Evolutionary conservation across 1,140 invertebrate genomes (phyloP).

Genomic region (Tetragnatha versicolor): DNA sequence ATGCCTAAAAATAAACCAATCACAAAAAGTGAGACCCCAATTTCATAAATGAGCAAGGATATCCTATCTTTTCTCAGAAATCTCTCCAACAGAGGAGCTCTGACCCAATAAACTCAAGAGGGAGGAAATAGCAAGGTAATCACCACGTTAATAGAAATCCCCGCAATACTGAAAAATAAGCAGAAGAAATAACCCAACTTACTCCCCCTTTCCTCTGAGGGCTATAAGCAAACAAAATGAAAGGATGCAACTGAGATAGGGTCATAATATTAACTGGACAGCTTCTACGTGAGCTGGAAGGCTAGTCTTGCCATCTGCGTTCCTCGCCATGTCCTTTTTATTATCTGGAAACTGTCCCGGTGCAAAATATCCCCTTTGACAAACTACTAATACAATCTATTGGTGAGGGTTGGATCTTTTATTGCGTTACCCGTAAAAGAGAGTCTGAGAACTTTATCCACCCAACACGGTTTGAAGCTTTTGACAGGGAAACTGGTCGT

Average conservation of each 20-base stretch:
- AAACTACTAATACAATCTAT: slow-evolving; percentile 21
- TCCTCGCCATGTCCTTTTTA: no score
- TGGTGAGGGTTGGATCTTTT: not conserved
- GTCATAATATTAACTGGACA: not conserved
- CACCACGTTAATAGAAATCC: no score
- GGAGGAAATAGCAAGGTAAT: no score
- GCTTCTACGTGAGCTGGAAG: not conserved
- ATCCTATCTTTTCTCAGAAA: no score
- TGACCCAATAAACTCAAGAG: no score
- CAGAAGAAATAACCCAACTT: no score
- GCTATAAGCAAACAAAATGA: not conserved
- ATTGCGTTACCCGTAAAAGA: slow-evolving; percentile 20
- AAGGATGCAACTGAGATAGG: not conserved
- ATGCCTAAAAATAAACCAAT: no score
- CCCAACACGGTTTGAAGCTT: not conserved
- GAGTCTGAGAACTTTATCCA: not conserved
- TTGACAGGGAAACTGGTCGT: slow-evolving; percentile 7
- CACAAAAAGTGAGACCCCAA: no score
- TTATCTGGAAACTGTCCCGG: slow-evolving; percentile 8
- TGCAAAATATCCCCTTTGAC: slow-evolving; percentile 15
- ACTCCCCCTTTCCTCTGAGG: not conserved
- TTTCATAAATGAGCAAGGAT: no score
- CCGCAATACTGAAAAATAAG: no score
- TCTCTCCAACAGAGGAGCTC: no score
- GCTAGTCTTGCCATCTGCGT: not conserved